Base-by-base conservation (phyloP, 2,888 invertebrate genomes). In the Homarus gammarus region DNA sequence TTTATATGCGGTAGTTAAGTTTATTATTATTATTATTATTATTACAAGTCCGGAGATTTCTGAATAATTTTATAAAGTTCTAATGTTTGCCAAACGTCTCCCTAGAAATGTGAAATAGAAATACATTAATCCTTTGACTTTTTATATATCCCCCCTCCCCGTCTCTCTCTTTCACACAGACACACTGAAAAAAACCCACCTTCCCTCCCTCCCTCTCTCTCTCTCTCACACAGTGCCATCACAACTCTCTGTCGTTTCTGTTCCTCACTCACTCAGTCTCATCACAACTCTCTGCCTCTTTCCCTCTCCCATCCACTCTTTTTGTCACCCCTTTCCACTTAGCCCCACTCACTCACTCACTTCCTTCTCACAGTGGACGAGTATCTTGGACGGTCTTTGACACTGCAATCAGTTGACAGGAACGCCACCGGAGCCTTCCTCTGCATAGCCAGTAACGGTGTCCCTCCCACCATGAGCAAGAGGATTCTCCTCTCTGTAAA, bases 121-220 rank as follows among this genome's bases (percentile, higher is more conserved):
- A n/a, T n/a, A n/a, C n/a, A n/a, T n/a, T n/a, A n/a, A n/a, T n/a
- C n/a, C n/a, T n/a, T n/a, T n/a, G n/a, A n/a, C n/a, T n/a, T n/a
- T n/a, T n/a, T n/a, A 68, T n/a, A 68, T 31, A 10, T 22, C 10
- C 10, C 68, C 27, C 12, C 68, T 68, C 68, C 10, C 3, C 33
- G 15, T 27, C 68, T 31, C 8, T 33, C 15, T 10, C 33, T 27
- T 12, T 1, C 12, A 70, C 70, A 2, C 70, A 18, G 70, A n/a
- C n/a, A n/a, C 27, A 8, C 44, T 44, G 12, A 44, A 18, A 56
- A 56, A 2, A 8, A 18, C 18, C 56, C 77, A 18, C 49, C 33
- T 49, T 31, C 51, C 44, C 77, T 27, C 77, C 44, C 77, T 31
- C 77, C 44, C 40, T 8, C 27, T 72, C 77, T 31, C 77, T 44